phyloP scores from a whole-genome alignment of 2,113 vertebrate genomes.

The Archocentrus centrarchus region DNA sequence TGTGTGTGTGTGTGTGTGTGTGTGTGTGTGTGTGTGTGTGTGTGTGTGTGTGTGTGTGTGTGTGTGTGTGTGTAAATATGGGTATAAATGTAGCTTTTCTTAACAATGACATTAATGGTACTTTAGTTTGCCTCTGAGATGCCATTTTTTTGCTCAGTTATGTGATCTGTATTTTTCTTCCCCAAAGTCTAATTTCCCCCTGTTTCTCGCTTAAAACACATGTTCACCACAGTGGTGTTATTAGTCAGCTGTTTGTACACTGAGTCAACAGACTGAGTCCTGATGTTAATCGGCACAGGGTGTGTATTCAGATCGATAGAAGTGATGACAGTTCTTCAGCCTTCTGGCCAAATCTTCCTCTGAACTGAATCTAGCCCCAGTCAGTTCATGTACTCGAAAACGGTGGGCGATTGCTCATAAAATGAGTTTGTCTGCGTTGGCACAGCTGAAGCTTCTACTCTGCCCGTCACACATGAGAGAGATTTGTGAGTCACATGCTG shows the following conservation, averaged over 20 bases:
- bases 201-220: not conserved
- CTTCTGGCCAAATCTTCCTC: not conserved
- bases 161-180: not conserved
- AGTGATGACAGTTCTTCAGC: not conserved
- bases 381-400: not conserved
- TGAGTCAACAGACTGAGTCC: not conserved
- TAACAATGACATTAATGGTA: slow-evolving; percentile 9
- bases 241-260: slow-evolving; percentile 6
- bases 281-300: not conserved
- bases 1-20: rapidly evolving
- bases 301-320: not conserved
- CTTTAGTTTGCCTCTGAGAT: not conserved
- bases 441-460: not conserved
- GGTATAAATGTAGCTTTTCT: slow-evolving; percentile 14
- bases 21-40: too few relatives aligned
- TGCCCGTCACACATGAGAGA: not conserved
- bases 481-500: not conserved
- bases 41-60: too few relatives aligned
- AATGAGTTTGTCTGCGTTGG: not conserved
- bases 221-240: not conserved
- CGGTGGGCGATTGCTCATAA: not conserved
- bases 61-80: rapidly evolving
- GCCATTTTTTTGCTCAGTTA: not conserved
- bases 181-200: not conserved
- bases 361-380: not conserved